Evolutionary conservation across 2,113 vertebrate species (phyloP).

Genomic region (Plecturocebus donacophilus): DNA sequence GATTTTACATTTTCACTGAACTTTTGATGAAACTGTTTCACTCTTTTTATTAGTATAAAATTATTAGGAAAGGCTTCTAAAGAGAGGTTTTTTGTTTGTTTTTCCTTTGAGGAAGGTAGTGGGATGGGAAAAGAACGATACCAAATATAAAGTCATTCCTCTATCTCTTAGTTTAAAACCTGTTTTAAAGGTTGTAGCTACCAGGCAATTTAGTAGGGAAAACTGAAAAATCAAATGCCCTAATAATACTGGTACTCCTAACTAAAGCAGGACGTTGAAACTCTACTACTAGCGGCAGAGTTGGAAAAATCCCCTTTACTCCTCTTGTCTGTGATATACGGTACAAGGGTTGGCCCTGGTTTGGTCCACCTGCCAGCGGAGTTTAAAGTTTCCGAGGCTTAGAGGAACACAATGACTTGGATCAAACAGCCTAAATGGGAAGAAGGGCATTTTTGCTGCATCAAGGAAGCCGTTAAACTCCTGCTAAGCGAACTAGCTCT

Average conservation of each 20-base stretch:
- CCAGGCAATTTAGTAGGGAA: neutral
- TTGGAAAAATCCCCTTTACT: neutral
- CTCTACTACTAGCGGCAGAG: neutral
- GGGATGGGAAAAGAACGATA: neutral
- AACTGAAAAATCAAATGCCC: neutral
- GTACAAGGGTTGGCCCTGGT: conserved; percentile 81
- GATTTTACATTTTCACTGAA: neutral
- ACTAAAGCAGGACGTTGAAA: neutral
- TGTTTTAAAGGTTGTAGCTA: neutral
- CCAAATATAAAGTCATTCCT: neutral
- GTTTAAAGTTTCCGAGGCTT: conserved; percentile 84
- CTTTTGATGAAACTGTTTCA: neutral
- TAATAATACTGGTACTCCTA: neutral
- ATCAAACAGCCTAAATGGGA: neutral
- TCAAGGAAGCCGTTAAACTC: neutral
- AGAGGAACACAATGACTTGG: conserved; percentile 59
- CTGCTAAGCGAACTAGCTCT: neutral
- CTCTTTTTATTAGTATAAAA: neutral
- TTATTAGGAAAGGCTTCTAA: neutral
- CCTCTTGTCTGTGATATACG: conserved; percentile 76
- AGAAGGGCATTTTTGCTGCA: neutral
- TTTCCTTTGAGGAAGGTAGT: neutral
- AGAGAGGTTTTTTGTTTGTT: neutral
- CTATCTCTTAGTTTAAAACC: neutral
- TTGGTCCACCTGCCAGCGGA: conserved; percentile 83